Percentiles rank a stretch among this genome's conserved stretches.
Evolutionary conservation across 2,113 vertebrate genomes (phyloP).

Genomic region (Rutilus rutilus): DNA sequence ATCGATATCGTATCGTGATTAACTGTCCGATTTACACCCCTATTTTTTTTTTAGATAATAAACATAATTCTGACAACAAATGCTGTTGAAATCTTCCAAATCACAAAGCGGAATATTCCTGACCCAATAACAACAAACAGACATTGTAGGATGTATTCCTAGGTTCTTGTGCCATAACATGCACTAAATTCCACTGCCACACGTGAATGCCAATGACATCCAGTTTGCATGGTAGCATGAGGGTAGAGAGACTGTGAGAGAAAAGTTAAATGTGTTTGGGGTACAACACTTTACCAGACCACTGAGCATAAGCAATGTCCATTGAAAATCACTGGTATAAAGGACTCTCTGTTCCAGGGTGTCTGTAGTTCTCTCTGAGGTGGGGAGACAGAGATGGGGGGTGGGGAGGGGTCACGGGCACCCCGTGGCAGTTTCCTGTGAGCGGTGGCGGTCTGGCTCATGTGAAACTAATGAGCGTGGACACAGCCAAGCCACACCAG

Average conservation of each 20-base stretch:
- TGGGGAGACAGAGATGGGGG: neutral
- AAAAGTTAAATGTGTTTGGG: slow-evolving; percentile 60
- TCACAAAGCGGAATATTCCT: neutral
- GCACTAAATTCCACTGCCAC: neutral
- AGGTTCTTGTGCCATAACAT: neutral
- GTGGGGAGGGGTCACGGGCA: slow-evolving; percentile 17
- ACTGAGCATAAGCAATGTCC: slow-evolving; percentile 57
- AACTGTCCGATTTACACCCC: no score
- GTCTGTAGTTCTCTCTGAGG: slow-evolving; percentile 7
- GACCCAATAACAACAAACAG: neutral
- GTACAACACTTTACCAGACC: slow-evolving; percentile 60
- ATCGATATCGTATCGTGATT: no score
- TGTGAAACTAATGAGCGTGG: slow-evolving; percentile 57
- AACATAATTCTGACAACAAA: neutral
- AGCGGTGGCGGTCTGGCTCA: slow-evolving; percentile 52
- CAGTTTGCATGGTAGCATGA: slow-evolving; percentile 5
- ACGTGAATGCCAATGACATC: neutral
- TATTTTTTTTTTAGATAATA: no score
- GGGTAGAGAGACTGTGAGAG: slow-evolving; percentile 19
- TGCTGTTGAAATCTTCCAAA: neutral
- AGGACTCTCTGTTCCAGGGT: slow-evolving; percentile 51
- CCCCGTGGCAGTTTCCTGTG: slow-evolving; percentile 53
- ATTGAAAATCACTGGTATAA: slow-evolving; percentile 48
- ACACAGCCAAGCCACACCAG: slow-evolving; percentile 54
- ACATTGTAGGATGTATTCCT: neutral